Base-by-base conservation (phyloP, 2,888 invertebrate species). In the Lamellibrachia satsuma region DNA sequence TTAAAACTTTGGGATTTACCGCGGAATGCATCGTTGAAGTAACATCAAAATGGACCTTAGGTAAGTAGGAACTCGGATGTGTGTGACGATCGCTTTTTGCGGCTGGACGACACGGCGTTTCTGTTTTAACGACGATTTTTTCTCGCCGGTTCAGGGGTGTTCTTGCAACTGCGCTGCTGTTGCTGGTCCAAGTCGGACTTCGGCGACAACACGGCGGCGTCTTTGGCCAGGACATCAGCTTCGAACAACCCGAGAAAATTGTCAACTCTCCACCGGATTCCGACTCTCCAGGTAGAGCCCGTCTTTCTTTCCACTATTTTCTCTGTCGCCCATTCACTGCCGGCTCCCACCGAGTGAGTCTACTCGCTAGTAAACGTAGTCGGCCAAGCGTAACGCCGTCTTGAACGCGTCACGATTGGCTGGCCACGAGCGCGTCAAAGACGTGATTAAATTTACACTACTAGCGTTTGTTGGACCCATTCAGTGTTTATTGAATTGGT, bases 21-120 rank as follows among this genome's bases (percentile, higher is more conserved):
- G 75, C 75, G 75, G 75, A 75, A 75, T 75, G 75, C 75, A 75
- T 75, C 75, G 75, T 22, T 75, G 75, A 75, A n/a, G 75, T 75
- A n/a, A 75, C 75, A 75, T 22, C 75, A 75, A 22, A 75, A 75
- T 75, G 75, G 75, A 75, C 15, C 75, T 75, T 75, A 75, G 75
- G 75, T 75, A 75, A 75, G 75, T 75, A 22, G n/a, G 15, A 15
- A 0, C 22, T 75, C 75, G 22, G n/a, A 3, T 75, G 15, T 15
- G 75, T 6, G 75, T 75, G 22, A 22, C 22, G 15, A 22, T 22
- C 75, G 75, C 15, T 75, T 75, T 75, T 75, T 75, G 75, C 75
- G 22, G 75, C 22, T 4, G 75, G 0, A 22, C 75, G 75, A 75
- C 22, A 4, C 22, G 75, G 22, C 3, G 2, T 75, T 75, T 22